Percentiles rank a stretch among this genome's conserved stretches.
Conservation (phyloP, 1,140 invertebrate genomes). For the Lucilia cuprina region DNA sequence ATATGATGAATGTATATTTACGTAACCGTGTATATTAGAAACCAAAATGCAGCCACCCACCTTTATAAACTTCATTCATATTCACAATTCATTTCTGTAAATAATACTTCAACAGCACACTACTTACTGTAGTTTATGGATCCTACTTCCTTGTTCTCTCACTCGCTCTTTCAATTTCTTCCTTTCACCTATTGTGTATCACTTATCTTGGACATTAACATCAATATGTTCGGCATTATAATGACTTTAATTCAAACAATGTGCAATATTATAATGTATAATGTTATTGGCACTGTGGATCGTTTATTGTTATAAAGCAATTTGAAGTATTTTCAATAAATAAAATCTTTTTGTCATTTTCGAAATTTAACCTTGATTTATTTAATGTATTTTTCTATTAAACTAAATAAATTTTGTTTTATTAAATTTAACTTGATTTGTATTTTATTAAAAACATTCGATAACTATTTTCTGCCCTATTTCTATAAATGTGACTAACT, state of each 20-base stretch:
- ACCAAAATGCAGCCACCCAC: background rate
- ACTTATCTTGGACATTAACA: slow-evolving; percentile 32
- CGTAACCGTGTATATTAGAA: too few relatives aligned
- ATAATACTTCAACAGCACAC: background rate
- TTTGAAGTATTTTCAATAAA: too few relatives aligned
- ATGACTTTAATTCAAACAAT: background rate
- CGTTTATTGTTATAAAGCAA: too few relatives aligned
- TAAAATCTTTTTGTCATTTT: too few relatives aligned
- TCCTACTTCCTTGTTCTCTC: background rate
- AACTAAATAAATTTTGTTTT: too few relatives aligned
- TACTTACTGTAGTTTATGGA: background rate
- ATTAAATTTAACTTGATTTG: too few relatives aligned
- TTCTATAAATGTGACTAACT: too few relatives aligned
- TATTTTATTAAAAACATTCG: too few relatives aligned
- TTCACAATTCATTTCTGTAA: background rate
- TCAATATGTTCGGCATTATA: slow-evolving; percentile 28
- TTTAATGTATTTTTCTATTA: too few relatives aligned
- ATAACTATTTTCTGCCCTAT: too few relatives aligned
- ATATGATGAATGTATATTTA: too few relatives aligned
- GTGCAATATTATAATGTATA: slow-evolving; percentile 2
- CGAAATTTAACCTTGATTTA: too few relatives aligned
- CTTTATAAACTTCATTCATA: background rate
- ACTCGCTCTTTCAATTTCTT: background rate
- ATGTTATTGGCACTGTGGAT: background rate
- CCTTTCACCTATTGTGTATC: background rate